Evolutionary conservation across 2,113 vertebrate species (phyloP).

Genomic region (Cnemophilus loriae): DNA sequence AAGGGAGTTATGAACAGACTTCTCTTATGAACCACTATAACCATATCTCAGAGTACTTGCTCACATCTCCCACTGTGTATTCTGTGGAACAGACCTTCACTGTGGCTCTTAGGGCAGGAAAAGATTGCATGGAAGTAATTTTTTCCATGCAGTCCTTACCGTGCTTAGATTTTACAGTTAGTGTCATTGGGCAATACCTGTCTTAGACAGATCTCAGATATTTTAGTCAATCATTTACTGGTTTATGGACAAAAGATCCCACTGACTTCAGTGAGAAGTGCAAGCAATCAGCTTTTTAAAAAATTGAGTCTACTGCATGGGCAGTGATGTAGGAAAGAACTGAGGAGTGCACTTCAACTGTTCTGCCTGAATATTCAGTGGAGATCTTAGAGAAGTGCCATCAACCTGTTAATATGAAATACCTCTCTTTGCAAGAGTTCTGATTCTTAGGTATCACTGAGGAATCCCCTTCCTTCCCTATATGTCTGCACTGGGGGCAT

Average conservation of each 20-base stretch:
- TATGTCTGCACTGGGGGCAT: background rate
- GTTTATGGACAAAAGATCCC: background rate
- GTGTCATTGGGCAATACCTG: background rate
- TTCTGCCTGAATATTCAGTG: conserved; percentile 14
- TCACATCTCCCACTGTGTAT: background rate
- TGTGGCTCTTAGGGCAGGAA: background rate
- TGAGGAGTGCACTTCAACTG: conserved; percentile 3
- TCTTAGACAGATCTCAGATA: background rate
- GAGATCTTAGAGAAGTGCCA: background rate
- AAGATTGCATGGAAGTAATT: background rate
- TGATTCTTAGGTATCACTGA: background rate
- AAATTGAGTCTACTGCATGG: background rate
- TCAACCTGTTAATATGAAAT: background rate
- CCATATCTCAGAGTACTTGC: background rate
- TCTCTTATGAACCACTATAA: background rate
- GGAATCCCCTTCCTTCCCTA: background rate
- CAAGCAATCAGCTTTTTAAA: background rate
- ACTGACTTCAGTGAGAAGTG: background rate
- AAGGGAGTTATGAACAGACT: background rate
- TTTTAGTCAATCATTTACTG: background rate
- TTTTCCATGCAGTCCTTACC: background rate
- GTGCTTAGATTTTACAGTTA: background rate
- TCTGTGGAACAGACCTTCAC: background rate
- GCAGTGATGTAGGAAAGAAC: background rate
- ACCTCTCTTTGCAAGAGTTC: background rate